These are phyloP conservation scores for Teleopsis dalmanni DNA, from an alignment of 1,140 invertebrate genomes.

Conservation along the genomic window DNA sequence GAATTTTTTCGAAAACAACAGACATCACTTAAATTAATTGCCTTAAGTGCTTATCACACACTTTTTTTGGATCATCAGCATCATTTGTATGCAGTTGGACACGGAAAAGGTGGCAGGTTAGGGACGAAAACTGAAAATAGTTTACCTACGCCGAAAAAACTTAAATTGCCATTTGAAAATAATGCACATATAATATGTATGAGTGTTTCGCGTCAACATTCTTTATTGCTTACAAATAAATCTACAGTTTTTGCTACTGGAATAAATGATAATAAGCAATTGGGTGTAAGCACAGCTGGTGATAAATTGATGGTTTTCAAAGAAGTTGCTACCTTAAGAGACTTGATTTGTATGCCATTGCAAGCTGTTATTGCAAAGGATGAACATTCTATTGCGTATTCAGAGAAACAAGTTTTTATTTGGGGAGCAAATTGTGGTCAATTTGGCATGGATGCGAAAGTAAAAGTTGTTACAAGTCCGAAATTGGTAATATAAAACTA, in stretches of 20 bases:
- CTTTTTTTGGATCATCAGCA: conserved; percentile 54
- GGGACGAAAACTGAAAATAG: conserved; percentile 53
- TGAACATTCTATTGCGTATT: conserved; percentile 62
- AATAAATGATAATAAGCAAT: conserved; percentile 55
- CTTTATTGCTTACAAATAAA: conserved; percentile 51
- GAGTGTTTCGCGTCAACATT: conserved; percentile 54
- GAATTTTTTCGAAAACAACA: conserved; percentile 37
- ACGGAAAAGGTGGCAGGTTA: conserved; percentile 62
- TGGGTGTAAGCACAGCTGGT: conserved; percentile 52
- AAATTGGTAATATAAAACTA: conserved; percentile 29
- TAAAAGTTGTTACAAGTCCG: conserved; percentile 25
- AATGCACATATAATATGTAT: conserved; percentile 28
- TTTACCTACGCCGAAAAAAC: conserved; percentile 48
- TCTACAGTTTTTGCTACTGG: conserved; percentile 58
- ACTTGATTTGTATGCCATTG: conserved; percentile 22
- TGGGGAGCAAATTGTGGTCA: conserved; percentile 69
- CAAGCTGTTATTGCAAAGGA: conserved; percentile 42
- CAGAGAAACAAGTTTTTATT: conserved; percentile 46
- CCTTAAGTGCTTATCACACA: conserved; percentile 60
- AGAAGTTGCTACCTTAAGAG: conserved; percentile 40
- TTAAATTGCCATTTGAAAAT: conserved; percentile 46
- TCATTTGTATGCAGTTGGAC: conserved; percentile 59
- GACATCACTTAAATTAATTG: conserved; percentile 43
- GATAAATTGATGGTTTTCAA: conserved; percentile 48
- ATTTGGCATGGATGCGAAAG: conserved; percentile 47